Evolutionary conservation across 1,140 invertebrate genomes (phyloP), one percentile per base, ranked within the genome.

Genomic region (Varroa destructor): DNA sequence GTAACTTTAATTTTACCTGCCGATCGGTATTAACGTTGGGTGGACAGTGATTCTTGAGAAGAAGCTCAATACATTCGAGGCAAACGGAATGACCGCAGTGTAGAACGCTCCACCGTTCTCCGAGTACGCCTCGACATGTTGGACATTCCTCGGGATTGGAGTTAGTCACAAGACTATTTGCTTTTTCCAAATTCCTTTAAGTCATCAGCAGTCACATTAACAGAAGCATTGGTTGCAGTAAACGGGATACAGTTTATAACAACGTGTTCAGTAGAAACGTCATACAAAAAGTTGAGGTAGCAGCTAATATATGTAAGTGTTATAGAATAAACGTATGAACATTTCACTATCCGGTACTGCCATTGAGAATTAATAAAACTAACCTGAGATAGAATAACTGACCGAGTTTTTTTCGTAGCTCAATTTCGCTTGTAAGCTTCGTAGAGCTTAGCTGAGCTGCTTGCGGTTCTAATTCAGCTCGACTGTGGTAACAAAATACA

Each of bases 11-110:
- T 5, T 40, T 46, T 14, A n/a, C 25, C 10, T 71, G 43, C n/a
- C 37, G 36, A 37, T 6, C 6, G 10, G 57, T 72, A 61, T 58
- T 51, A 8, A 51, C 8, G 8, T 51, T 51, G 46, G 46, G 46
- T 8, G 77, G 76, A 54, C 76, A 76, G 72, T 77, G 78, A 55
- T 78, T 73, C 4, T 79, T 77, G n/a, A 79, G 72, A 71, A 85
- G 75, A 43, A 78, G 77, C 4, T 78, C 76, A 25, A 86, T 82
- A 77, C 87, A 88, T 56, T 83, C 81, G 43, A 85, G 76, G 76
- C 87, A 88, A 76, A 82, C 86, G 74, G 83, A 85, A 77, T 88
- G 87, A 5, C 86, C 86, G 79, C 87, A 88, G 37, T 80, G 78
- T 51, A 88, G 78, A 25, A 88, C 86, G 75, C 80, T 83, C 86